These are phyloP conservation scores for Chrysomela aeneicollis DNA, from an alignment of 2,888 invertebrate species.

Conservation along the genomic window DNA sequence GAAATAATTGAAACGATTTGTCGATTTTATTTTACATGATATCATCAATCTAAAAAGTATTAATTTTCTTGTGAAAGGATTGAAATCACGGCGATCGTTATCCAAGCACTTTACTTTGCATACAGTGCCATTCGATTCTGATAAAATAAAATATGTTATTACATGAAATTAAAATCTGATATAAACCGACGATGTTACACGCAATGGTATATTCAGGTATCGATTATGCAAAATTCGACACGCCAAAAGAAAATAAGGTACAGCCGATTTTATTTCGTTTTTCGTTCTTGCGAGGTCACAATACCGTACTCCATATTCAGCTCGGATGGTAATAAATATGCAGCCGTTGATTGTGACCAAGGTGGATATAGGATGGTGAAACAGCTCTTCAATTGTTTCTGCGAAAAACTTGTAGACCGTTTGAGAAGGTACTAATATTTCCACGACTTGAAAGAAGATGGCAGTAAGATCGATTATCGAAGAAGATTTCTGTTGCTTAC, in stretches of 20 bases:
- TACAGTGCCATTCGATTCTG: conserved; percentile 37
- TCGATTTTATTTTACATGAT: too few relatives aligned
- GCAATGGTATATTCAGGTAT: conserved; percentile 32
- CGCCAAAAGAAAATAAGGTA: conserved; percentile 32
- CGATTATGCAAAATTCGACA: conserved; percentile 35
- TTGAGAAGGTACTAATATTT: too few relatives aligned
- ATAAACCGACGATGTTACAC: conserved; percentile 29
- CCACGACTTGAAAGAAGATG: too few relatives aligned
- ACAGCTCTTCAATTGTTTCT: too few relatives aligned
- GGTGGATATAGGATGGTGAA: too few relatives aligned
- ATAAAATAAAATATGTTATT: conserved; percentile 41
- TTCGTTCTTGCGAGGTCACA: background rate
- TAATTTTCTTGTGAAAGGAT: conserved; percentile 3
- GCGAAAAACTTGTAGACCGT: too few relatives aligned
- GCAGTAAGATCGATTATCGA: too few relatives aligned
- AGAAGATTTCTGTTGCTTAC: too few relatives aligned
- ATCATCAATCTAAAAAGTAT: background rate
- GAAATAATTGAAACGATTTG: too few relatives aligned
- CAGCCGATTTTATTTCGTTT: conserved; percentile 9
- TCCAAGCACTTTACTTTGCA: conserved; percentile 22
- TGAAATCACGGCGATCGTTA: conserved; percentile 23
- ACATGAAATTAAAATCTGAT: conserved; percentile 40
- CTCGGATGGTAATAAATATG: too few relatives aligned
- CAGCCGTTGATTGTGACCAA: too few relatives aligned
- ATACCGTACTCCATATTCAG: too few relatives aligned